phyloP scores from a whole-genome alignment of 2,888 invertebrate species.

The Microctonus hyperodae region DNA sequence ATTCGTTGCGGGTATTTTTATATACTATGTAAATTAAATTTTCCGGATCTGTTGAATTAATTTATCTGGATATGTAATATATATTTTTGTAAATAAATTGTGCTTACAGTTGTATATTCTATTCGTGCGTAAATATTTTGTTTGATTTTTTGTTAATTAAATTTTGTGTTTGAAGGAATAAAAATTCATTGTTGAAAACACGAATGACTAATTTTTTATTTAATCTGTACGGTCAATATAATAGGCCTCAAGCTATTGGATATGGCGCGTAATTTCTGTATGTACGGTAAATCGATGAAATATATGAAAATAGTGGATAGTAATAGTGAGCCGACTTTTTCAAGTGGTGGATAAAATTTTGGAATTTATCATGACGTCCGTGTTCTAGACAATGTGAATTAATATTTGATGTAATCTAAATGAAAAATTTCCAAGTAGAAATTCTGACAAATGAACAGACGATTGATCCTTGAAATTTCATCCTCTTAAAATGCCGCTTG shows the following conservation, averaged over 20 bases:
- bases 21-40: too few species aligned
- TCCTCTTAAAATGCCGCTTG: background rate
- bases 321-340: constrained; percentile 10
- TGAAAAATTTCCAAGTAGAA: constrained; percentile 13
- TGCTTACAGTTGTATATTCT: too few species aligned
- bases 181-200: too few species aligned
- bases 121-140: too few species aligned
- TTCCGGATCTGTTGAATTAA: too few species aligned
- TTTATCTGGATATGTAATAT: too few species aligned
- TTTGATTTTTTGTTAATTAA: too few species aligned
- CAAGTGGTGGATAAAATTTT: constrained; percentile 21
- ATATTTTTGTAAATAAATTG: too few species aligned
- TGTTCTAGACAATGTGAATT: constrained; percentile 7
- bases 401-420: background rate
- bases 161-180: too few species aligned
- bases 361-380: constrained; percentile 27
- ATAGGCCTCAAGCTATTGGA: constrained; percentile 22
- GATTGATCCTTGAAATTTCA: background rate
- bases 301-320: constrained; percentile 12
- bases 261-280: background rate
- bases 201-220: too few species aligned
- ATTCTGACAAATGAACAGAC: background rate
- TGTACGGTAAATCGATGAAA: constrained; percentile 2
- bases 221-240: too few species aligned
- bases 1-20: too few species aligned